Conservation (phyloP, 2,797 vertebrate species). For the Sciurus vulgaris region DNA sequence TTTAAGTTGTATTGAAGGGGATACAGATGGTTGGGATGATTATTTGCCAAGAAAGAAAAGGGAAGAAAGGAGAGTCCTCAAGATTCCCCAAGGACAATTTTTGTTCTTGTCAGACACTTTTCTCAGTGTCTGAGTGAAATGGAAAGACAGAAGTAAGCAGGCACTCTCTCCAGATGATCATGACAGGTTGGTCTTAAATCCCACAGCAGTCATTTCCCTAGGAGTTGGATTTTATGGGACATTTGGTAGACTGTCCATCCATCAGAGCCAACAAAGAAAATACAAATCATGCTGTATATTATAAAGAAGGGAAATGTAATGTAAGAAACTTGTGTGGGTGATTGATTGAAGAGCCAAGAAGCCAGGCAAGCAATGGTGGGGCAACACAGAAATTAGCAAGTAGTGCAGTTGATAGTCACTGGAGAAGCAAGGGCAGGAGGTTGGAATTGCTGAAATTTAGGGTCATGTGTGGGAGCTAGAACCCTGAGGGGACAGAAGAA, state of each 20-base stretch:
- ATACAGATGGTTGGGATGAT: background rate
- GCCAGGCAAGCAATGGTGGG: too few species aligned
- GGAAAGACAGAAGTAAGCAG: background rate
- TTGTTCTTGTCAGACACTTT: background rate
- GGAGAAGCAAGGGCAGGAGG: too few species aligned
- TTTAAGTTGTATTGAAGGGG: background rate
- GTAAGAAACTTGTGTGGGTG: background rate
- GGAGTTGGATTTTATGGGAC: background rate
- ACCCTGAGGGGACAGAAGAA: too few species aligned
- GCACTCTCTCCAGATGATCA: too few species aligned
- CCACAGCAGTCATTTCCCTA: too few species aligned
- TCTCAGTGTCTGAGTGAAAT: background rate
- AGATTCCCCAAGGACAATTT: background rate
- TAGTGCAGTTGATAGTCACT: too few species aligned
- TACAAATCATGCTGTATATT: background rate
- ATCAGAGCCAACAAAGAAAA: background rate
- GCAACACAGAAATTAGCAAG: background rate
- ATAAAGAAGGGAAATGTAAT: background rate
- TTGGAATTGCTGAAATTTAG: too few species aligned
- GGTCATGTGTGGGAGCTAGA: too few species aligned
- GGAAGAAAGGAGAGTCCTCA: background rate
- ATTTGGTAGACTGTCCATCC: background rate
- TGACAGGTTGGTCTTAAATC: background rate
- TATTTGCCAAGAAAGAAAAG: background rate
- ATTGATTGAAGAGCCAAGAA: background rate